A percentile compares a stretch with the other conserved stretches of the same genome.
Evolutionary conservation across 2,797 vertebrate species (phyloP).

Genomic region (Tragopan temminckii): DNA sequence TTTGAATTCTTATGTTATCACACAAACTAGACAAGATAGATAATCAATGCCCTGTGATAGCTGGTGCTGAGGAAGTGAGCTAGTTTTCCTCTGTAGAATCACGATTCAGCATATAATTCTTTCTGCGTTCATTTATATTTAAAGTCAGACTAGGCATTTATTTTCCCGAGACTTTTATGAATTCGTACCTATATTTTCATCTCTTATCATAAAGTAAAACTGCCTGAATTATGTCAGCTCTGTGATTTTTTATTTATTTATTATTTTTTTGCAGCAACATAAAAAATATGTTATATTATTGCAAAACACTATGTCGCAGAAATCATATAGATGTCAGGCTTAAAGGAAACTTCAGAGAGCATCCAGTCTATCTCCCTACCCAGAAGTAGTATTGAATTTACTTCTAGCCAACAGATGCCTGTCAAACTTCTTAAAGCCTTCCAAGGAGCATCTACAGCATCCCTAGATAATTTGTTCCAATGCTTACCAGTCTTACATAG

Average conservation of each 20-base stretch:
- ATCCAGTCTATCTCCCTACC: neutral
- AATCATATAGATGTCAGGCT: neutral
- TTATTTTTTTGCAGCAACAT: neutral
- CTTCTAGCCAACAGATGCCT: neutral
- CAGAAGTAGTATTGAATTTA: neutral
- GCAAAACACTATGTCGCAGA: neutral
- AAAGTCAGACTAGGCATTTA: constrained; percentile 16
- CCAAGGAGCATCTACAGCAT: neutral
- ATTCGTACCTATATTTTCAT: constrained; percentile 6
- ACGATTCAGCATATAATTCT: constrained; percentile 77
- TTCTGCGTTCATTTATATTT: constrained; percentile 21
- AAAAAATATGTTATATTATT: neutral
- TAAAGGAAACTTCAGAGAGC: constrained; percentile 17
- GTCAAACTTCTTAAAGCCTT: constrained; percentile 1
- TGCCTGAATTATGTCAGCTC: constrained; percentile 12
- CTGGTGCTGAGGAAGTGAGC: constrained; percentile 85
- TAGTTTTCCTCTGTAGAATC: constrained; percentile 86
- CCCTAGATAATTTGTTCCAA: neutral
- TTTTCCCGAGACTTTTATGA: constrained; percentile 31
- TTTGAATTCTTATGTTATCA: constrained; percentile 89
- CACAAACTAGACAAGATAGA: constrained; percentile 87
- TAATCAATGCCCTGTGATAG: constrained; percentile 92
- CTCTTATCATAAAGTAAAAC: constrained; percentile 23
- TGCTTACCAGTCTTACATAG: neutral
- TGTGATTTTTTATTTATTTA: neutral